Base-by-base conservation (phyloP, 2,888 invertebrate genomes). In the Stramonita haemastoma region DNA sequence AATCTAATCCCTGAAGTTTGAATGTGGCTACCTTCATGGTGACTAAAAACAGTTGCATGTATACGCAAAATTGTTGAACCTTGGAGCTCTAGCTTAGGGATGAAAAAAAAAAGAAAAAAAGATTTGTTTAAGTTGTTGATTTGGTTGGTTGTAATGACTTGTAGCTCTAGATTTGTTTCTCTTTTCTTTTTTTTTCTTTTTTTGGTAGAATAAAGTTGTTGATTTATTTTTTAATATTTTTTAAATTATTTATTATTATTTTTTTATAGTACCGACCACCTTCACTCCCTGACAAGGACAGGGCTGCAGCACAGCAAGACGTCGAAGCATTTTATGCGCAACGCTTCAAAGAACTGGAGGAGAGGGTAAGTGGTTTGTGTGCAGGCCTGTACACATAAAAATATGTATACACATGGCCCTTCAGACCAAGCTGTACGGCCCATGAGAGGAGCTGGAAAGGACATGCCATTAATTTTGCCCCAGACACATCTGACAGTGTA, bases 321-420 rank as follows among this genome's bases (percentile, higher is more conserved):
- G 73, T 90, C 34, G 92, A 92, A 87, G 90, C 90, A 77, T 91
- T 91, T 73, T 93, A 91, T 70, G 66, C 90, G 22, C 83, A 92
- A 29, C 91, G 91, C 90, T 60, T 93, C 5, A 90, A 91, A 87
- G 88, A 91, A 29, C 87, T 92, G 29, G 92, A 93, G 81, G 88
- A 91, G 57, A 90, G 90, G 91, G 93, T 93, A 88, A 89, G 81
- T 66, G 17, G n/a, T 60, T 26, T 73, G 81, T 46, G 46, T 46
- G 46, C 46, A 46, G 46, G 8, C 46, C 46, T 46, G 46, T 46
- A 5, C 46, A 46, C 46, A 46, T 46, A 46, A 46, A 46, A 8
- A 46, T 8, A 46, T 46, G 8, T 8, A 46, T 46, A 46, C 46
- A 46, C 46, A 46, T n/a, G n/a, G n/a, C n/a, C n/a, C n/a, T n/a